Percentiles rank a stretch among this genome's conserved stretches.
Conservation (phyloP, 2,888 invertebrate species). For the Andrena hattorfiana region DNA sequence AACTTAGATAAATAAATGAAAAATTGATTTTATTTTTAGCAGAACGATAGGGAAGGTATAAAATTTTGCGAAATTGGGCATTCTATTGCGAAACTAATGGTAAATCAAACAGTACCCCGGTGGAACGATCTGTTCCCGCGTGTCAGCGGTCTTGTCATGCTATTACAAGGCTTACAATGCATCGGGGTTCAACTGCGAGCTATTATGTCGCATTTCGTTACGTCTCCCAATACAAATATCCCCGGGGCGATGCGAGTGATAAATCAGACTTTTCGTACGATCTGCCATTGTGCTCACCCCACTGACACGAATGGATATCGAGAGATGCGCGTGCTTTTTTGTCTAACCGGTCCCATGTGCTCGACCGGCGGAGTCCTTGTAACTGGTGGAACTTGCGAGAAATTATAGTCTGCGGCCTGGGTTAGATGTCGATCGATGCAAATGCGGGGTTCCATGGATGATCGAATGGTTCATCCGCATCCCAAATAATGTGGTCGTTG, state of each 20-base stretch:
- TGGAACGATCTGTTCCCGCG: conserved; percentile 48
- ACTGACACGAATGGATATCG: conserved; percentile 75
- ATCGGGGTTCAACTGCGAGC: conserved; percentile 81
- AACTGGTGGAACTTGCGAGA: conserved; percentile 64
- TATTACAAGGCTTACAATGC: conserved; percentile 82
- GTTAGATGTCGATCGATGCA: conserved; percentile 66
- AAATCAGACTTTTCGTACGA: conserved; percentile 84
- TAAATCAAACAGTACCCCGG: conserved; percentile 72
- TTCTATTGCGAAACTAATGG: conserved; percentile 76
- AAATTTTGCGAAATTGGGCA: conserved; percentile 21
- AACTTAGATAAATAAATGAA: no score
- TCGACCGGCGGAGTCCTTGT: conserved; percentile 61
- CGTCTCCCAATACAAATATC: conserved; percentile 83
- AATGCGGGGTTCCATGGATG: conserved; percentile 61
- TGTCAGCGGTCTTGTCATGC: conserved; percentile 82
- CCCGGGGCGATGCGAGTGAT: conserved; percentile 79
- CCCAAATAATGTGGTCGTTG: conserved; percentile 31
- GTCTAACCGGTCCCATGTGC: conserved; percentile 71
- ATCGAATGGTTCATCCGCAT: conserved; percentile 48
- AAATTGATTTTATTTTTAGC: not conserved
- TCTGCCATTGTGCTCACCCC: conserved; percentile 81
- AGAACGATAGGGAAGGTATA: not conserved
- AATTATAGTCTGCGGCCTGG: conserved; percentile 65
- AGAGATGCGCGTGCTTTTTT: conserved; percentile 63
- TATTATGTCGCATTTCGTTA: conserved; percentile 84